A percentile compares a stretch with the other conserved stretches of the same genome.
Evolutionary conservation across 2,113 vertebrate species (phyloP).

Genomic region (Leptodactylus fuscus): DNA sequence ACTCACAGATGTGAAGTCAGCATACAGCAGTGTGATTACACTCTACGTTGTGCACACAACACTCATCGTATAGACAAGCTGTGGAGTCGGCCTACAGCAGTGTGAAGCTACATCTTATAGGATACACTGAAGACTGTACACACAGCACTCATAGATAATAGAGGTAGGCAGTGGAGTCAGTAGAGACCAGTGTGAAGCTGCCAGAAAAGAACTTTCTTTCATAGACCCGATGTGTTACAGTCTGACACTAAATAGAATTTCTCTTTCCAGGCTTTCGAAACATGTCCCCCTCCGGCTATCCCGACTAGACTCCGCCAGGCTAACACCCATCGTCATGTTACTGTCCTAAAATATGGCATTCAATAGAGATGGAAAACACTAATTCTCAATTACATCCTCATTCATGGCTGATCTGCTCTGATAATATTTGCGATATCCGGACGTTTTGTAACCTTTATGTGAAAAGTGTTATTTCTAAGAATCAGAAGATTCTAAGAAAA

Average conservation of each 20-base stretch:
- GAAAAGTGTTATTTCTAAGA: slow-evolving; percentile 20
- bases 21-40: no score
- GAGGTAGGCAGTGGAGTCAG: no score
- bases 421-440: not conserved
- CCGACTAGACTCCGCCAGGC: not conserved
- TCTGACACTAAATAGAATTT: not conserved
- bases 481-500: slow-evolving; percentile 9
- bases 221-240: not conserved
- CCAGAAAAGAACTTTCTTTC: no score
- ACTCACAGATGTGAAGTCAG: no score
- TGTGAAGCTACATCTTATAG: no score
- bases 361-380: not conserved
- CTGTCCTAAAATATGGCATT: not conserved
- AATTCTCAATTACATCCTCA: not conserved
- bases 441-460: not conserved
- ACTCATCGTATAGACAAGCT: no score
- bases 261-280: not conserved
- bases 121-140: no score
- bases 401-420: not conserved
- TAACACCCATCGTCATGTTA: not conserved
- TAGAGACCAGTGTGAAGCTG: no score
- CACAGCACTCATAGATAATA: no score
- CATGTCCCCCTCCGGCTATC: not conserved
- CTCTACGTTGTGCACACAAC: no score
- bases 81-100: no score